Evolutionary conservation across 1,140 invertebrate genomes (phyloP).

Genomic region (Neodiprion pinetum): DNA sequence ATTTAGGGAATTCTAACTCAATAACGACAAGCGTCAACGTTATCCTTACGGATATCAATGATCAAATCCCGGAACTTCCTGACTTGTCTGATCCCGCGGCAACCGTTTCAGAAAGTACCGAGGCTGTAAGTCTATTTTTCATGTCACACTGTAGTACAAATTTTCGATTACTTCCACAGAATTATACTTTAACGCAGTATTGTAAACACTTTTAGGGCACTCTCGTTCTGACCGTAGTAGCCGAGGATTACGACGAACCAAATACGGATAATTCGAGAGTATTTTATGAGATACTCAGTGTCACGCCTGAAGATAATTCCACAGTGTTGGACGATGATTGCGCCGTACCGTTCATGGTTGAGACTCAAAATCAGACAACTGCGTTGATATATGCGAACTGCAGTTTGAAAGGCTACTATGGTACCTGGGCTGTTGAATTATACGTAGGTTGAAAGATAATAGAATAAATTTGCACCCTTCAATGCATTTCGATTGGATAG

Average conservation of each 20-base stretch:
- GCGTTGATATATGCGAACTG: slow-evolving; percentile 53
- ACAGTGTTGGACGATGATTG: slow-evolving; percentile 32
- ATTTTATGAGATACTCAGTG: slow-evolving; percentile 50
- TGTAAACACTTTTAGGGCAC: slow-evolving; percentile 38
- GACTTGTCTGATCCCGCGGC: slow-evolving; percentile 36
- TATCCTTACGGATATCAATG: slow-evolving; percentile 63
- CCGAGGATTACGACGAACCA: slow-evolving; percentile 60
- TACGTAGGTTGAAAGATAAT: slow-evolving; percentile 44
- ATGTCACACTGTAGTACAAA: background rate
- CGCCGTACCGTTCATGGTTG: slow-evolving; percentile 53
- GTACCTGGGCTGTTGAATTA: slow-evolving; percentile 58
- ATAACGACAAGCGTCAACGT: slow-evolving; percentile 48
- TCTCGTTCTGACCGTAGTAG: slow-evolving; percentile 49
- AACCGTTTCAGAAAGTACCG: slow-evolving; percentile 53
- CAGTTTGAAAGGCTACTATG: slow-evolving; percentile 61
- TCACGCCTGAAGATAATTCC: slow-evolving; percentile 10
- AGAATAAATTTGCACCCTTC: background rate
- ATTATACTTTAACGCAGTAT: background rate
- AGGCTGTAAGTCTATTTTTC: slow-evolving; percentile 45
- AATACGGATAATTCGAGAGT: slow-evolving; percentile 61
- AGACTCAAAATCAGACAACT: slow-evolving; percentile 46
- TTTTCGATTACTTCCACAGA: background rate
- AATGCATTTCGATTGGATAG: background rate
- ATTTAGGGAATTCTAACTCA: slow-evolving; percentile 29
- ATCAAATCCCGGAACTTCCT: slow-evolving; percentile 62